Evolutionary conservation across 2,888 invertebrate species (phyloP), one percentile per base, ranked within the genome.

Genomic region (Euspilapteryx auroguttella): DNA sequence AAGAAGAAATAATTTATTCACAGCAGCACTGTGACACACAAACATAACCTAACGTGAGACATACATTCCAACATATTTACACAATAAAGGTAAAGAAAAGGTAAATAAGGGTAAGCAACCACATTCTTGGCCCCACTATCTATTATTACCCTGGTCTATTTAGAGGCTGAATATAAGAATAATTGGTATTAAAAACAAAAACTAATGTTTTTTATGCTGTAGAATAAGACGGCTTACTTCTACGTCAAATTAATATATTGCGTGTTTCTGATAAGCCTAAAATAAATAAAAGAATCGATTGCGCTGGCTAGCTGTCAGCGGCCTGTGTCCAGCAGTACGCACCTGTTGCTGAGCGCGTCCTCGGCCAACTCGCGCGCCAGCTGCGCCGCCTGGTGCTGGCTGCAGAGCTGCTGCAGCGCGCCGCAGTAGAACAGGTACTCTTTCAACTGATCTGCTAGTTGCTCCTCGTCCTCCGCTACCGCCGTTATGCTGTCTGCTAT

Each of bases 381-480:
- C 55, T 89, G 89, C 35, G 87, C 44, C 17, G 84, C 78, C 49
- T 89, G 88, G 39, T 88, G 85, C 45, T 88, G 84, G 42, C 78
- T 79, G 42, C 88, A 87, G 14, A 89, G 81, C 35, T 82, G 82
- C 54, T 88, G 85, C 28, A 90, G 54, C 1, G 89, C 85, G 14
- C 81, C 81, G 1, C 87, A 85, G 49, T 84, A 89, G 49, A 88
- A 87, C 31, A 88, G 56, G 55, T 90, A 91, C 56, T 91, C 91
- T 49, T 90, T 90, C 29, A 91, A 59, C 55, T 90, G 90, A 54
- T 91, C 90, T 0, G 87, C 87, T 31, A 89, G 75, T 39, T 89
- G 80, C 45, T 91, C 90, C 49, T 91, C 90, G 41, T 90, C 89
- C 46, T 91, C 90, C 2, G 90, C 71, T 14, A 83, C 79, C 0